phyloP scores from a whole-genome alignment of 2,113 vertebrate genomes.

The Pterophyllum scalare region DNA sequence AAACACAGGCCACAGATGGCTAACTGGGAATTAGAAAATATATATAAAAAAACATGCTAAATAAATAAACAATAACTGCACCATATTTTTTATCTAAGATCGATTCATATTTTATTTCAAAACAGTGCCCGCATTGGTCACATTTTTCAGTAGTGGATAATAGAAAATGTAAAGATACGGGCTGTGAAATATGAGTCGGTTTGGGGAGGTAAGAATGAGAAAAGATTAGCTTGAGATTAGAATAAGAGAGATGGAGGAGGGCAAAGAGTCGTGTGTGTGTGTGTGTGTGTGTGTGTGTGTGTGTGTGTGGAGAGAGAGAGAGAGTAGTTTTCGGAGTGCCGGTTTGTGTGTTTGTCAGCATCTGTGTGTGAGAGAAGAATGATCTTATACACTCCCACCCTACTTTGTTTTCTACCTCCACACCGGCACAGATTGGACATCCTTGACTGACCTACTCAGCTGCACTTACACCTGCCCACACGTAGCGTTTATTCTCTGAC shows the following conservation, averaged over 20 bases:
- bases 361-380: conserved; percentile 39
- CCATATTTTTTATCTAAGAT: conserved; percentile 79
- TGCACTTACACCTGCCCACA: conserved; percentile 36
- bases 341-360: conserved; percentile 40
- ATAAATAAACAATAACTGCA: conserved; percentile 67
- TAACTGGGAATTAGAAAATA: conserved; percentile 63
- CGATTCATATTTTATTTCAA: conserved; percentile 81
- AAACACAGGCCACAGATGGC: conserved; percentile 43
- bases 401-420: conserved; percentile 62
- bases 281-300: conserved; percentile 48
- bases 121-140: conserved; percentile 68
- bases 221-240: conserved; percentile 82
- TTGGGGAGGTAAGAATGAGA: conserved; percentile 78
- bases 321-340: conserved; percentile 36
- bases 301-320: conserved; percentile 13
- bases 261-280: conserved; percentile 51
- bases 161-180: conserved; percentile 82
- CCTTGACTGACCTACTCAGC: conserved; percentile 50
- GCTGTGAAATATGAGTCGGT: conserved; percentile 81
- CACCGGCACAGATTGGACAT: conserved; percentile 45
- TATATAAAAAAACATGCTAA: conserved; percentile 6
- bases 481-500: conserved; percentile 20
- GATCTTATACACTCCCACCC: conserved; percentile 59
- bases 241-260: conserved; percentile 79
- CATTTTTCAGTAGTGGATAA: conserved; percentile 81